Evolutionary conservation across 2,888 invertebrate species (phyloP).

Genomic region (Eurois occulta): DNA sequence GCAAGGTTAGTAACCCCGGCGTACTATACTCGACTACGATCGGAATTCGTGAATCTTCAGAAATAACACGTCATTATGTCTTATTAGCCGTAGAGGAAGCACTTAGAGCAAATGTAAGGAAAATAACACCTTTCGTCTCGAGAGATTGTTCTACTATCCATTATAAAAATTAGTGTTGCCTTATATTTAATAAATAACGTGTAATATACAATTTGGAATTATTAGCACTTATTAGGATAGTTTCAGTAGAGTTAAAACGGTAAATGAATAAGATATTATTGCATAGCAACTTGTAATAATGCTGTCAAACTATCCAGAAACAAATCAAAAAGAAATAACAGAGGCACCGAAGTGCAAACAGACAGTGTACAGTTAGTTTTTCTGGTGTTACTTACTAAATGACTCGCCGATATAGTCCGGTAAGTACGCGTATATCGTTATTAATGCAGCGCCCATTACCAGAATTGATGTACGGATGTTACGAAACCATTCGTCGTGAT

Average conservation of each 20-base stretch:
- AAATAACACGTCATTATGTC: slow-evolving; percentile 88
- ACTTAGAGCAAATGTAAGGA: slow-evolving; percentile 87
- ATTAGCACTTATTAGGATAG: slow-evolving; percentile 60
- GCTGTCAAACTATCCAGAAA: slow-evolving; percentile 78
- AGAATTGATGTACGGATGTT: slow-evolving; percentile 76
- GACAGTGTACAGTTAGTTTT: slow-evolving; percentile 83
- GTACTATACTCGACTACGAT: slow-evolving; percentile 83
- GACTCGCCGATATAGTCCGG: slow-evolving; percentile 76
- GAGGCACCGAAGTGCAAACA: slow-evolving; percentile 85
- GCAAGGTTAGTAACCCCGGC: slow-evolving; percentile 86
- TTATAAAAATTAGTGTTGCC: slow-evolving; percentile 80
- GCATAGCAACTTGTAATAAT: slow-evolving; percentile 68
- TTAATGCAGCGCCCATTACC: slow-evolving; percentile 77
- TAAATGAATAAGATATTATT: slow-evolving; percentile 68
- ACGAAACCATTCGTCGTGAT: slow-evolving; percentile 61
- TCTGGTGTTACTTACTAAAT: slow-evolving; percentile 77
- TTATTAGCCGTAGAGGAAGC: slow-evolving; percentile 88
- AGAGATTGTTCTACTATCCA: slow-evolving; percentile 81
- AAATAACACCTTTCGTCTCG: slow-evolving; percentile 83
- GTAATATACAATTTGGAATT: slow-evolving; percentile 55
- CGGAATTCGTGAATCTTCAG: slow-evolving; percentile 88
- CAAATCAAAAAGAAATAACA: slow-evolving; percentile 74
- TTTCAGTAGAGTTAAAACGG: slow-evolving; percentile 63
- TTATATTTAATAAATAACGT: slow-evolving; percentile 67
- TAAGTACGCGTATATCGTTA: slow-evolving; percentile 76